Percentiles rank a stretch among this genome's conserved stretches.
Conservation (phyloP, 2,888 invertebrate species). For the Aproaerema taeniolella region DNA sequence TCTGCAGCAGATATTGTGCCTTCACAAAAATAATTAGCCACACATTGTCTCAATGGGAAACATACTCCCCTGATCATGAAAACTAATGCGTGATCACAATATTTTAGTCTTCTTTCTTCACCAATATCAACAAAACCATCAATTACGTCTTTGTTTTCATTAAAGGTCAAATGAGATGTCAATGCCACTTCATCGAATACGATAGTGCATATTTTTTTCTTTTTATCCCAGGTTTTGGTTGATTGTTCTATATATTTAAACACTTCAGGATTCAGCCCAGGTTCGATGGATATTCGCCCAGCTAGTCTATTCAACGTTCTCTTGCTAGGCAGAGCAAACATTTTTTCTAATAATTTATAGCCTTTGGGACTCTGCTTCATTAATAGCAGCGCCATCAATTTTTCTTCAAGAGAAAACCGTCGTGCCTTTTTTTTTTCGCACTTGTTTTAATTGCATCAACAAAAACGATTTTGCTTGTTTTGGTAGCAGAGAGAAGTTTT, state of each 20-base stretch:
- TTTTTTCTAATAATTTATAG: constrained; percentile 12
- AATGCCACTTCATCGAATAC: constrained; percentile 17
- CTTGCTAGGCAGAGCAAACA: constrained; percentile 12
- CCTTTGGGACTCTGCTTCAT: constrained; percentile 12
- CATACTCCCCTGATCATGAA: constrained; percentile 15
- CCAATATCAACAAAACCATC: constrained; percentile 13
- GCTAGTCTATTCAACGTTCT: constrained; percentile 12
- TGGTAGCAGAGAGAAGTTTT: too few relatives aligned
- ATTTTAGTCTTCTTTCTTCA: constrained; percentile 7
- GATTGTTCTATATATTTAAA: constrained; percentile 4
- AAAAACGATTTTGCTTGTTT: too few relatives aligned
- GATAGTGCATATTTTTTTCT: constrained; percentile 15
- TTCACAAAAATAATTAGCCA: constrained; percentile 26
- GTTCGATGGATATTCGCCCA: constrained; percentile 9
- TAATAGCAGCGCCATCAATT: constrained; percentile 2
- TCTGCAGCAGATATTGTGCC: constrained; percentile 20
- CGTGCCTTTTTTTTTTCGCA: constrained; percentile 1
- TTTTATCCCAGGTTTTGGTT: constrained; percentile 8
- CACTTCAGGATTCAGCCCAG: background rate
- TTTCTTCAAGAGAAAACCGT: constrained; percentile 2
- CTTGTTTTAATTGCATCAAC: too few relatives aligned
- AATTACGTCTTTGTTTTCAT: constrained; percentile 7
- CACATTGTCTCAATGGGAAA: constrained; percentile 6
- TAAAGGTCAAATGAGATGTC: constrained; percentile 12
- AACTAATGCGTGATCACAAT: constrained; percentile 15